Evolutionary conservation across 2,797 vertebrate genomes (phyloP).

Genomic region (Sebastes melanostomus): DNA sequence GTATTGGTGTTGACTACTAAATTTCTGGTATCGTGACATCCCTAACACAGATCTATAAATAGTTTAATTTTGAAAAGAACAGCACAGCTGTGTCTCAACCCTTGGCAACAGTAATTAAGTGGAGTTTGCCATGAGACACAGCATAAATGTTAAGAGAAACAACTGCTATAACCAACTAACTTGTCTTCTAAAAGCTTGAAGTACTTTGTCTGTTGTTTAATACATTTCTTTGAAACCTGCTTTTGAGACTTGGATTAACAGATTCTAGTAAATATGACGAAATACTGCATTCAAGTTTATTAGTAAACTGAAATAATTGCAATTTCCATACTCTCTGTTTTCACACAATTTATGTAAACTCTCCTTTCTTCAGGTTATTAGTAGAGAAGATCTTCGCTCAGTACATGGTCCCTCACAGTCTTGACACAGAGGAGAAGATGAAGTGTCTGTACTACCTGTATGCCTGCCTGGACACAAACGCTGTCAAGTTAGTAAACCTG

Average conservation of each 20-base stretch:
- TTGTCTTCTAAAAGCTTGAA: background rate
- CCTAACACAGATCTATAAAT: background rate
- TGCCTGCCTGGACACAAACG: conserved; percentile 97
- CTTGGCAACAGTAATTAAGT: background rate
- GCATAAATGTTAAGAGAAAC: background rate
- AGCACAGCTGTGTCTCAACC: background rate
- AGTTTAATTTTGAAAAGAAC: background rate
- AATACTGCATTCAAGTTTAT: background rate
- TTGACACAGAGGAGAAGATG: conserved; percentile 99
- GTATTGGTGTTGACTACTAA: too few species aligned
- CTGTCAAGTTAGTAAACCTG: conserved; percentile 89
- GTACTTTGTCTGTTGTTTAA: background rate
- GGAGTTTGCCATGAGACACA: background rate
- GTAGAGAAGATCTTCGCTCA: conserved; percentile 99
- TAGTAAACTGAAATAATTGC: background rate
- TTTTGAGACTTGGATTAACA: background rate
- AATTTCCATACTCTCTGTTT: background rate
- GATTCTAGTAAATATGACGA: background rate
- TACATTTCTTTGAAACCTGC: background rate
- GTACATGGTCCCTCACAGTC: conserved; percentile 97
- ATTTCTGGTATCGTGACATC: too few species aligned
- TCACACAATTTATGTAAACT: background rate
- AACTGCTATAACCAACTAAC: background rate
- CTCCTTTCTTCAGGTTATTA: conserved; percentile 83
- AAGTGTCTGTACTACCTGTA: conserved; percentile 99